Base-by-base conservation (phyloP, 2,888 invertebrate species). In the Isotomurus palustris region DNA sequence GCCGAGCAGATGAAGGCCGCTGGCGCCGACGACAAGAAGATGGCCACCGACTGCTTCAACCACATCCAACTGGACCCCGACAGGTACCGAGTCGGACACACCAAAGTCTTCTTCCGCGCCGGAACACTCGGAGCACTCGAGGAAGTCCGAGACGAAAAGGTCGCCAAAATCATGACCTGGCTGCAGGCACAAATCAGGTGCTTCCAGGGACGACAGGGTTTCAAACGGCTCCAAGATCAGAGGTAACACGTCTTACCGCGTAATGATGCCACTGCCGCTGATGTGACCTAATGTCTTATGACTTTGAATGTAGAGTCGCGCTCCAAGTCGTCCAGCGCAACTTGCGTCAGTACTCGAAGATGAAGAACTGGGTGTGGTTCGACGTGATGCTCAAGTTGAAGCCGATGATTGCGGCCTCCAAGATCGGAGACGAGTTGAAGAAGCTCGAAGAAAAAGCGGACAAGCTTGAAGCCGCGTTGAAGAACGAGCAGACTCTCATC, bases 291-390 rank as follows among this genome's bases (percentile, higher is more conserved):
- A 10, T 29, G 32, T 19, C 12, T 27, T 28, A 27, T 47, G 38
- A 17, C 4, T 8, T 14, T 14, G 14, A n/a, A 64, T 71, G 24
- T 74, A 86, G 86, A 77, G 77, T 94, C 77, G 93, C 94, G 74
- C 84, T 97, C 78, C 90, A 91, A 82, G 88, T 99, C 76, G 92
- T 96, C 78, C 99, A 99, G 82, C 89, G 97, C 79, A 99, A 99
- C 84, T 87, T 99, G 84, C 91, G 96, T 81, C 93, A 93, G 79
- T 99, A 97, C 87, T 85, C 97, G 82, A 87, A 92, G 78, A 86
- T 99, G 77, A 91, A 95, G 79, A 97, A 93, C 81, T 99, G 99
- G 97, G 89, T 91, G 76, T 99, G 99, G 99, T 99, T 94, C 93
- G 95, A 95, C 81, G 80, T 99, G 83, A 97, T 95, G 92, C 91